Base-by-base conservation (phyloP, 2,113 vertebrate species). In the Mormyrus iriodes region DNA sequence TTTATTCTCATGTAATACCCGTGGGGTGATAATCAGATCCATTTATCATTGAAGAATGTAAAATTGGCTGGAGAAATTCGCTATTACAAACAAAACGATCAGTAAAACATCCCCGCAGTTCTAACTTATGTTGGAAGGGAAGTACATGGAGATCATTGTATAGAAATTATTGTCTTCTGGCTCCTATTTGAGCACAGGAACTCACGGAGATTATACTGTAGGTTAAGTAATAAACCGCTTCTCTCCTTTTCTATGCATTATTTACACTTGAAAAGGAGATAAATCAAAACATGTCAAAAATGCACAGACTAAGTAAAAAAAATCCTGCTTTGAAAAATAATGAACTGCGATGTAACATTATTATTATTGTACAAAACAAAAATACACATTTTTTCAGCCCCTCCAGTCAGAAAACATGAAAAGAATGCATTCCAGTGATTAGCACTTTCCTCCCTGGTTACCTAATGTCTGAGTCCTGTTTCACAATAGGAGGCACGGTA, bases 1-100 rank as follows among this genome's bases (percentile, higher is more conserved):
- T 87, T 24, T 73, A 53, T 51, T 85, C 69, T 87, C 88, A 87
- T 79, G 58, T 89, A 73, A 90, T 83, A 69, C 91, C 87, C 53
- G 31, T 65, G 87, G 79, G 44, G 13, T 76, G 65, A 90, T 90
- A 42, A 88, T 13, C 42, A 27, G 8, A 52, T 17, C 76, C 76
- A 90, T 91, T 91, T 51, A 89, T 88, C 52, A 84, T 3, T 83
- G 52, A 52, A n/a, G 17, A 31, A 46, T 61, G 86, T 86, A 87
- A 85, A 55, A 82, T 65, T 76, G 31, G 27, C 5, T 79, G 51
- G 52, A 89, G 83, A 88, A 85, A 88, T n/a, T 51, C 88, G 15
- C 79, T 48, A 24, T 55, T 46, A 39, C 19, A 84, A 46, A 53
- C 17, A 89, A 44, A 88, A 53, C 8, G 19, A 48, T 48, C 13